Evolutionary conservation across 2,113 vertebrate genomes (phyloP).

Genomic region (Carassius carassius): DNA sequence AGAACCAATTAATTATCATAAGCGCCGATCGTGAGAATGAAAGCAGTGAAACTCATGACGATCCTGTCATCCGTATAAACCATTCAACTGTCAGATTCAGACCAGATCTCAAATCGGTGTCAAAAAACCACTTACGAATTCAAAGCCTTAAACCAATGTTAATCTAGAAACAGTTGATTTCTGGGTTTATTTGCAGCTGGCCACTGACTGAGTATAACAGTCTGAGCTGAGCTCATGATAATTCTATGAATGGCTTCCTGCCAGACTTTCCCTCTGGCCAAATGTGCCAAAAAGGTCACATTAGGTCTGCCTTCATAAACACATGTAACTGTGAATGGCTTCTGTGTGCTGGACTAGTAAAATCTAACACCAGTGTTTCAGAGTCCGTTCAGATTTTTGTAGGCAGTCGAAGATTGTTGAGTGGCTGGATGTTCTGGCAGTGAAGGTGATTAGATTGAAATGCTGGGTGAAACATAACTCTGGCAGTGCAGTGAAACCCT

Average conservation of each 20-base stretch:
- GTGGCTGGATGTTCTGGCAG: neutral
- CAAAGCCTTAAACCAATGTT: slow-evolving; percentile 7
- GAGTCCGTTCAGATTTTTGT: slow-evolving; percentile 2
- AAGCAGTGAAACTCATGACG: neutral
- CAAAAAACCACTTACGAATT: neutral
- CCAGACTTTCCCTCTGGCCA: slow-evolving; percentile 43
- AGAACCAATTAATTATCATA: neutral
- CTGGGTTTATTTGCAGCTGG: slow-evolving; percentile 53
- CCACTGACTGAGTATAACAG: slow-evolving; percentile 47
- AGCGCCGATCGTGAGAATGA: neutral
- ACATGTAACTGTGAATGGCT: slow-evolving; percentile 50
- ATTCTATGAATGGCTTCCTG: slow-evolving; percentile 64
- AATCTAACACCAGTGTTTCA: slow-evolving; percentile 9
- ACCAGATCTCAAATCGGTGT: neutral
- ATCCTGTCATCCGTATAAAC: neutral
- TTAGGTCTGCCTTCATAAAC: slow-evolving; percentile 65
- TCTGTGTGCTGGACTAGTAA: slow-evolving; percentile 53
- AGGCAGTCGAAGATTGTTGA: neutral
- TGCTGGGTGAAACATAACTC: neutral
- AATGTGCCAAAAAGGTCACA: slow-evolving; percentile 63
- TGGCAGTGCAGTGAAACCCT: neutral
- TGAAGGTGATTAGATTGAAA: slow-evolving; percentile 22
- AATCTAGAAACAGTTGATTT: neutral
- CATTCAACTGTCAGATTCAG: neutral
- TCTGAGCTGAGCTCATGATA: slow-evolving; percentile 62